These are phyloP conservation scores for Paracanthobrama guichenoti DNA, from an alignment of 2,113 vertebrate species.

Conservation along the genomic window DNA sequence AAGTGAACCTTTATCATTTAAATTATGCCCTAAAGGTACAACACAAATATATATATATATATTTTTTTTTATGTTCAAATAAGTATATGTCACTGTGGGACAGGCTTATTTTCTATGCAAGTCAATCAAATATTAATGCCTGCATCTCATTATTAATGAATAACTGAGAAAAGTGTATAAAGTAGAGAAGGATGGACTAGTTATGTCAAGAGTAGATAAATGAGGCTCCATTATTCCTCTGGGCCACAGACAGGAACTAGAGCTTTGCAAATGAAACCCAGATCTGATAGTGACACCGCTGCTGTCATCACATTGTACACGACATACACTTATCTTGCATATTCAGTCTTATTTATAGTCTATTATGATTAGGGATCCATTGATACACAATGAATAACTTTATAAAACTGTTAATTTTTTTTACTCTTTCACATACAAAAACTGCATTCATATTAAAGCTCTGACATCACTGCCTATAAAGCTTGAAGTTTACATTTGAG, in stretches of 20 bases:
- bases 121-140: conserved; percentile 44
- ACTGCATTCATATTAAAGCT: background rate
- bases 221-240: conserved; percentile 24
- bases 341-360: background rate
- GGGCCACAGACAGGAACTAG: conserved; percentile 6
- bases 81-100: conserved; percentile 15
- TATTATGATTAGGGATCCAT: background rate
- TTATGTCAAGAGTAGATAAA: conserved; percentile 17
- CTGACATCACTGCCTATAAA: too few species aligned
- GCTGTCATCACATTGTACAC: background rate
- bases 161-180: conserved; percentile 35
- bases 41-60: conserved; percentile 12
- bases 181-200: conserved; percentile 9
- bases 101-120: background rate
- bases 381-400: background rate
- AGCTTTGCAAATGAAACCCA: conserved; percentile 7
- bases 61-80: background rate
- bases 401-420: background rate
- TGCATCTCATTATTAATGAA: conserved; percentile 47
- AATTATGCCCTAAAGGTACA: background rate
- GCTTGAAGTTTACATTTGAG: too few species aligned
- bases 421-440: background rate
- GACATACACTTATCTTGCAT: background rate
- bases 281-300: conserved; percentile 5
- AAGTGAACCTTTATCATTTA: background rate